phyloP scores from a whole-genome alignment of 1,140 invertebrate genomes.

The Goniozus legneri region DNA sequence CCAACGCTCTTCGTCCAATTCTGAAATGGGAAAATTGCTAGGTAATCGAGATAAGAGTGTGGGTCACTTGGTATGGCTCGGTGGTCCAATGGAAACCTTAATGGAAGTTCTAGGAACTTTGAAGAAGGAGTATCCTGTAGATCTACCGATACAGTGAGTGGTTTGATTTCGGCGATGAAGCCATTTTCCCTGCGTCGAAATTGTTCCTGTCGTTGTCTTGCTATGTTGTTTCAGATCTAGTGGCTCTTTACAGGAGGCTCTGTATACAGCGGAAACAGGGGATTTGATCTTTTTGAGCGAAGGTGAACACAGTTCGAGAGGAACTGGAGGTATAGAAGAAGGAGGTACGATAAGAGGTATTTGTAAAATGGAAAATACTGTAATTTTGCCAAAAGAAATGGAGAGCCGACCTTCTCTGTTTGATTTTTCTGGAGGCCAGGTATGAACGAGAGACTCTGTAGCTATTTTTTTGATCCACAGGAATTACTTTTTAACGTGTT shows the following conservation, averaged over 20 bases:
- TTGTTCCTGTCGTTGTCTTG: not conserved
- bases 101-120: constrained; percentile 41
- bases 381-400: constrained; percentile 37
- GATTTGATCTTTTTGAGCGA: constrained; percentile 52
- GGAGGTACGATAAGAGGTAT: constrained; percentile 53
- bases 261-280: constrained; percentile 45
- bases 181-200: too few relatives aligned
- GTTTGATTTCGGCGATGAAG: too few relatives aligned
- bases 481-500: constrained; percentile 1
- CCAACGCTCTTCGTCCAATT: constrained; percentile 29
- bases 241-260: constrained; percentile 48
- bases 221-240: constrained; percentile 33
- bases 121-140: not conserved
- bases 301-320: constrained; percentile 45
- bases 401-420: constrained; percentile 38
- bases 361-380: constrained; percentile 20
- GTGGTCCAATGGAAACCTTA: constrained; percentile 49
- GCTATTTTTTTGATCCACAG: not conserved
- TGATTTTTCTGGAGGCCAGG: constrained; percentile 45
- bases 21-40: constrained; percentile 24
- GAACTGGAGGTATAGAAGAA: constrained; percentile 49
- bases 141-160: too few relatives aligned
- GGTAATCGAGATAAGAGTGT: constrained; percentile 23
- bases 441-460: constrained; percentile 20
- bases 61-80: constrained; percentile 55